phyloP scores from a whole-genome alignment of 1,140 invertebrate species.

The Macrobrachium nipponense region DNA sequence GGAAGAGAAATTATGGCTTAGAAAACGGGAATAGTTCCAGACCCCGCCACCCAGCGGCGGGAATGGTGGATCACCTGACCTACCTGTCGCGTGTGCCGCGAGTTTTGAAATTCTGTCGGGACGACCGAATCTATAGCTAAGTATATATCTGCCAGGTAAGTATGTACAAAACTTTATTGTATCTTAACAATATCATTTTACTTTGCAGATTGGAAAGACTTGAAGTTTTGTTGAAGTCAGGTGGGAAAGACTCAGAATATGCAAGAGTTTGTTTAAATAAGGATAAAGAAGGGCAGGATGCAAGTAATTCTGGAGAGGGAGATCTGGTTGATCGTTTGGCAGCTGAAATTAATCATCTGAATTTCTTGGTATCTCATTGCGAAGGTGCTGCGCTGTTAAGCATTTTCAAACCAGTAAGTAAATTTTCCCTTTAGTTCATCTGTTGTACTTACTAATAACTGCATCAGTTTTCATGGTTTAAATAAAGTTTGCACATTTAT shows the following conservation, averaged over 20 bases:
- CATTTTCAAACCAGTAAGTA: slow-evolving; percentile 59
- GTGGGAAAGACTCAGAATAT: slow-evolving; percentile 3
- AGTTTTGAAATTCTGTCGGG: too few relatives aligned
- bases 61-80: too few relatives aligned
- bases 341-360: slow-evolving; percentile 81
- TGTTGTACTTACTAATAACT: too few relatives aligned
- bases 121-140: too few relatives aligned
- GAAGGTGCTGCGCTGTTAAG: slow-evolving; percentile 70
- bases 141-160: too few relatives aligned
- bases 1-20: too few relatives aligned
- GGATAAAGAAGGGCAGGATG: slow-evolving; percentile 47
- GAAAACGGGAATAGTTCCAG: too few relatives aligned
- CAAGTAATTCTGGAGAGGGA: slow-evolving; percentile 51
- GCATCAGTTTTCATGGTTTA: not conserved
- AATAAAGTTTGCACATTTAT: not conserved
- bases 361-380: slow-evolving; percentile 79
- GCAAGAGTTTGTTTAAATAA: slow-evolving; percentile 1
- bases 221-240: slow-evolving; percentile 36
- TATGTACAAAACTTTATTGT: too few relatives aligned
- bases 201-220: slow-evolving; percentile 39
- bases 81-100: too few relatives aligned
- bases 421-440: not conserved
- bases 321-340: slow-evolving; percentile 69
- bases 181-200: too few relatives aligned
- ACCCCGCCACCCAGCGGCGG: too few relatives aligned